Evolutionary conservation across 2,797 vertebrate species (phyloP).

Genomic region (Pseudochirops cupreus): DNA sequence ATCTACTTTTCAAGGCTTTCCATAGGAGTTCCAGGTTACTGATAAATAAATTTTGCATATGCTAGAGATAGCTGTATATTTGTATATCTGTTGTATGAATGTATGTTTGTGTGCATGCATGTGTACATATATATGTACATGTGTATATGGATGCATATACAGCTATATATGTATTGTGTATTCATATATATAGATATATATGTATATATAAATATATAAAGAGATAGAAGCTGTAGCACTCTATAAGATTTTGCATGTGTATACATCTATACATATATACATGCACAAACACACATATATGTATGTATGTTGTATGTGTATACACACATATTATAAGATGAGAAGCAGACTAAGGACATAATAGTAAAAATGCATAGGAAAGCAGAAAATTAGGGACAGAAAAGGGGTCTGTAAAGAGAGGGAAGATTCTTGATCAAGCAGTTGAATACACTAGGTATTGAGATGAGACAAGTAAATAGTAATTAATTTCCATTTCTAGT

Average conservation of each 20-base stretch:
- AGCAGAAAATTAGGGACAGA: background rate
- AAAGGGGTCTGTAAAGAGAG: background rate
- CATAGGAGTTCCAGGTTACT: background rate
- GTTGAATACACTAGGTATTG: background rate
- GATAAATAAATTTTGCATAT: background rate
- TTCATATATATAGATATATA: background rate
- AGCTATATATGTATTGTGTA: background rate
- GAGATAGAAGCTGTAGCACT: background rate
- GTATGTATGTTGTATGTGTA: background rate
- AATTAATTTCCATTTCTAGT: background rate
- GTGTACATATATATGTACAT: background rate
- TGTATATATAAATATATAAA: background rate
- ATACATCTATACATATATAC: background rate
- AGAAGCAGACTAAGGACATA: background rate
- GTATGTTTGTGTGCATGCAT: background rate
- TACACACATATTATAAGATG: background rate
- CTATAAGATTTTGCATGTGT: background rate
- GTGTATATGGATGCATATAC: background rate
- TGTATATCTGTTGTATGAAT: background rate
- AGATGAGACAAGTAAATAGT: background rate
- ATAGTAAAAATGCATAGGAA: background rate
- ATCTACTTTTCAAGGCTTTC: background rate
- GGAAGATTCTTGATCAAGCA: background rate
- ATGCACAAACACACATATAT: background rate
- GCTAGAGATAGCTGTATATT: background rate